Percentiles rank a stretch among this genome's conserved stretches.
phyloP scores from a whole-genome alignment of 1,140 invertebrate species.

The Eupeodes corollae region DNA sequence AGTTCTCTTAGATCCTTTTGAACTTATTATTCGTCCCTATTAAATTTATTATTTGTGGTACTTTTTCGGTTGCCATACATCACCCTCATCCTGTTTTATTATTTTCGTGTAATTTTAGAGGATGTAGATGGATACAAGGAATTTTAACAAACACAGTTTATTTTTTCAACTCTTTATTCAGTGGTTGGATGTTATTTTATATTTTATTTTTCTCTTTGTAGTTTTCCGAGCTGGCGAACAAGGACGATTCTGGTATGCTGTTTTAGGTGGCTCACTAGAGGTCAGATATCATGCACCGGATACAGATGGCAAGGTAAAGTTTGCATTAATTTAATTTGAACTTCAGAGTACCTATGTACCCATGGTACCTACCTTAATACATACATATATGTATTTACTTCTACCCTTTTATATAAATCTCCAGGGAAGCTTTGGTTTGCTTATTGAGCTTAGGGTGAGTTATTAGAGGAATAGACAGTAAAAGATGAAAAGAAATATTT shows the following conservation, averaged over 20 bases:
- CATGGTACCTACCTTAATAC: too few relatives aligned
- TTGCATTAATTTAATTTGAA: background rate
- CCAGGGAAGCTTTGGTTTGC: too few relatives aligned
- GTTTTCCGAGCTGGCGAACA: constrained; percentile 68
- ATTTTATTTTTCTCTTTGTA: constrained; percentile 37
- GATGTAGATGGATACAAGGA: background rate
- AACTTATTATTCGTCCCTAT: background rate
- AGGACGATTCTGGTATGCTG: constrained; percentile 67
- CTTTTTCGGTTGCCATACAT: background rate
- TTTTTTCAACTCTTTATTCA: constrained; percentile 3
- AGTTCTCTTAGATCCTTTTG: too few relatives aligned
- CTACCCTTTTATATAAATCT: too few relatives aligned
- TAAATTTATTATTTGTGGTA: background rate
- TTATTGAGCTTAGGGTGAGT: too few relatives aligned
- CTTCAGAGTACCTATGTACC: too few relatives aligned
- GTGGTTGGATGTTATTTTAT: constrained; percentile 9
- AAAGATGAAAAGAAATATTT: too few relatives aligned
- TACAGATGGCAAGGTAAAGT: constrained; percentile 42
- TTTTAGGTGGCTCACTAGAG: constrained; percentile 58
- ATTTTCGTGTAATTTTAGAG: background rate
- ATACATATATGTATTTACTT: too few relatives aligned
- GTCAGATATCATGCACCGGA: constrained; percentile 49
- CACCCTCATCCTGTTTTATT: background rate
- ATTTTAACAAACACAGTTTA: background rate
- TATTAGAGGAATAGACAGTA: too few relatives aligned